phyloP scores from a whole-genome alignment of 2,797 vertebrate species.

The Rhinoraja longicauda region DNA sequence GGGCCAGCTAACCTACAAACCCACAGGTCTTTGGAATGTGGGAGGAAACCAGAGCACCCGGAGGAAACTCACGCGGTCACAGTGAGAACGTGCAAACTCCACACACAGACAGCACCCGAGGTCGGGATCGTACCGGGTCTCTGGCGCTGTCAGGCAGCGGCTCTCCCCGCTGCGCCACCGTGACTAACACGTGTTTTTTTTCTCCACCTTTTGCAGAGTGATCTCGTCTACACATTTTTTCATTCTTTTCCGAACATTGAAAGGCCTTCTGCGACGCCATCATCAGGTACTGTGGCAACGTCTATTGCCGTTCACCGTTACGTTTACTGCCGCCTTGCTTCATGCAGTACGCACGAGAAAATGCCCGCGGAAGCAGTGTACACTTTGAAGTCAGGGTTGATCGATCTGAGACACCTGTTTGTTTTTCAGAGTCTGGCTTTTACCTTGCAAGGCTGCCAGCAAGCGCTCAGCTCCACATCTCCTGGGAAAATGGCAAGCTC shows the following conservation, averaged over 20 bases:
- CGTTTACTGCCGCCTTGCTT: neutral
- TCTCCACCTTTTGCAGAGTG: neutral
- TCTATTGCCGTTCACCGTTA: neutral
- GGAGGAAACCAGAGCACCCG: too few species aligned
- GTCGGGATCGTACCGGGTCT: too few species aligned
- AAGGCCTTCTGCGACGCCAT: neutral
- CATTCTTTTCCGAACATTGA: conserved; percentile 7
- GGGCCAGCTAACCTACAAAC: too few species aligned
- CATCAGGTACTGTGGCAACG: neutral
- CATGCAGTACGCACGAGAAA: neutral
- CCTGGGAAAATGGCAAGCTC: conserved; percentile 54
- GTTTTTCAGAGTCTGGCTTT: neutral
- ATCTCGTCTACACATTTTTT: conserved; percentile 14
- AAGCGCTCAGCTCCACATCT: conserved; percentile 65
- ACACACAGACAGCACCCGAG: too few species aligned
- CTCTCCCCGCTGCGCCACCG: too few species aligned
- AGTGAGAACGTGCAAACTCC: too few species aligned
- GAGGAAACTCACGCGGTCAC: too few species aligned
- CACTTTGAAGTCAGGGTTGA: neutral
- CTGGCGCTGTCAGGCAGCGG: too few species aligned
- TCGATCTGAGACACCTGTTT: neutral
- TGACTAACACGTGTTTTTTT: neutral
- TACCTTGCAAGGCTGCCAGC: neutral
- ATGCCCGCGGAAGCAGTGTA: neutral
- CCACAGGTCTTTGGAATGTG: too few species aligned